A percentile compares a stretch with the other conserved stretches of the same genome.
These are phyloP conservation scores for Xestoiulus laeticollis DNA, from an alignment of 2,888 invertebrate genomes.

Conservation along the genomic window DNA sequence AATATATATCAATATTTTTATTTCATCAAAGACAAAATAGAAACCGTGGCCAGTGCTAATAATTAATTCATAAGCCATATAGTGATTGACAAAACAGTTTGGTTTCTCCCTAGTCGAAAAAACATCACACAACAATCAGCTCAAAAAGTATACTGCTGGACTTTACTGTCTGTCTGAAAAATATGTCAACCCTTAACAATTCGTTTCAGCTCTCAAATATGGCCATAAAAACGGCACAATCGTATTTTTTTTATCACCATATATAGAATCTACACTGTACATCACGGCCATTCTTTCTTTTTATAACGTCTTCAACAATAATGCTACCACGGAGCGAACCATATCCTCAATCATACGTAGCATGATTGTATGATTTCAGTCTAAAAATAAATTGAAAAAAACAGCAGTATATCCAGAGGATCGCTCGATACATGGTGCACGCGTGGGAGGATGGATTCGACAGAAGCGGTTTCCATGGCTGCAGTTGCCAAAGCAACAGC, in stretches of 20 bases:
- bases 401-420: neutral
- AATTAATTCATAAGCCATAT: no score
- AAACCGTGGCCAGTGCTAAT: no score
- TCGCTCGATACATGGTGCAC: neutral
- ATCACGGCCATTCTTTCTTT: neutral
- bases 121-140: no score
- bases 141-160: no score
- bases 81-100: no score
- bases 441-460: neutral
- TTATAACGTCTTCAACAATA: neutral
- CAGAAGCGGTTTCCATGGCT: conserved; percentile 11
- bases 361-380: neutral
- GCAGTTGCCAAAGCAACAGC: neutral
- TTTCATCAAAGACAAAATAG: no score
- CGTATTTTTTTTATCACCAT: no score
- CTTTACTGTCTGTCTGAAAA: neutral
- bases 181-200: neutral
- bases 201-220: no score
- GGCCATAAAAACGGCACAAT: neutral
- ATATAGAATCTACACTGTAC: no score
- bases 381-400: neutral
- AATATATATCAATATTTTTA: no score
- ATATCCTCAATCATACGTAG: neutral
- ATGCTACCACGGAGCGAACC: neutral
- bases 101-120: no score